Evolutionary conservation across 1,140 invertebrate species (phyloP).

Genomic region (Cyphomyrmex costatus): DNA sequence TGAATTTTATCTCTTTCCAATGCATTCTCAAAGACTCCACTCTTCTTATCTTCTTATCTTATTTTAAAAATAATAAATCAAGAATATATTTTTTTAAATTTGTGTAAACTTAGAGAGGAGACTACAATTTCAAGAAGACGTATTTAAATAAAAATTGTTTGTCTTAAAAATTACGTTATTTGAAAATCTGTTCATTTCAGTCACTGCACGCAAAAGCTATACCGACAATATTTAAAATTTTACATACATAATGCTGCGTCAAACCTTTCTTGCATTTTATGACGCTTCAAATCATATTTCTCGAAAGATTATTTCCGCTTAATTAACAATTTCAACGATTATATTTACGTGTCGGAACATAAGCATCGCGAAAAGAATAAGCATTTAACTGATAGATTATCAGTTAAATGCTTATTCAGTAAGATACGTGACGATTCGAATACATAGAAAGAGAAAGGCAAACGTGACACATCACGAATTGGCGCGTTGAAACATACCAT

Average conservation of each 20-base stretch:
- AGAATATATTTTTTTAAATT: not conserved
- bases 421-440: constrained; percentile 44
- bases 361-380: constrained; percentile 10
- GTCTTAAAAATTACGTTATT: not conserved
- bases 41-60: not conserved
- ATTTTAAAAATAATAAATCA: not conserved
- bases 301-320: not conserved
- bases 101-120: not conserved
- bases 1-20: constrained; percentile 2
- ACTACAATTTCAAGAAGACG: not conserved
- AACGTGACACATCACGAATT: constrained; percentile 40
- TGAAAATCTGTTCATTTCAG: not conserved
- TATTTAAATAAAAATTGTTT: not conserved
- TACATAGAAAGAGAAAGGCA: constrained; percentile 13
- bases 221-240: not conserved
- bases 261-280: not conserved
- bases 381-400: constrained; percentile 38
- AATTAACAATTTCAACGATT: constrained; percentile 17
- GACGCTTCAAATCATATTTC: not conserved
- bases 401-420: too few relatives aligned
- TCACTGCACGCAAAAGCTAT: not conserved
- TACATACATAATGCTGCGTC: not conserved
- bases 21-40: not conserved
- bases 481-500: constrained; percentile 23
- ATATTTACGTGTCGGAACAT: constrained; percentile 11